Evolutionary conservation across 2,113 vertebrate genomes (phyloP).

Genomic region (Synchiropus splendidus): DNA sequence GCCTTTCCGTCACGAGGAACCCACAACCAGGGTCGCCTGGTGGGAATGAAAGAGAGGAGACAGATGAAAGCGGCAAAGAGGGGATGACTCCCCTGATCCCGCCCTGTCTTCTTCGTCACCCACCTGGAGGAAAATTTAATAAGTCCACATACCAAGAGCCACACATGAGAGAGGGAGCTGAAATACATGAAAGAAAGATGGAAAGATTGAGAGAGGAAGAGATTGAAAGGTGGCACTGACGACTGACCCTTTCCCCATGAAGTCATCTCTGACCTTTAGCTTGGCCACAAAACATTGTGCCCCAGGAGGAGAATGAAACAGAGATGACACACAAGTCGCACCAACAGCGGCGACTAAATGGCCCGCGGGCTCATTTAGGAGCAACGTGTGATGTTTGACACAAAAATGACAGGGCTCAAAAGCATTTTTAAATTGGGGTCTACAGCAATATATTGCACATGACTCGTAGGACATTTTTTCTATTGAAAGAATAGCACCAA

Average conservation of each 20-base stretch:
- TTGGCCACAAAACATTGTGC: conserved; percentile 37
- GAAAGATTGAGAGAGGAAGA: conserved; percentile 35
- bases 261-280: conserved; percentile 55
- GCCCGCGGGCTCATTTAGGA: too few species aligned
- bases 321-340: too few species aligned
- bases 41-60: conserved; percentile 49
- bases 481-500: too few species aligned
- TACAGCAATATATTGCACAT: too few species aligned
- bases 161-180: conserved; percentile 47
- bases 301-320: conserved; percentile 45
- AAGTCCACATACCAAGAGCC: conserved; percentile 62
- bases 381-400: too few species aligned
- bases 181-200: conserved; percentile 57
- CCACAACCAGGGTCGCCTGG: conserved; percentile 29
- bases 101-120: conserved; percentile 55
- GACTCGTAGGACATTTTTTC: too few species aligned
- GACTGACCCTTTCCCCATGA: conserved; percentile 52
- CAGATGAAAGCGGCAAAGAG: conserved; percentile 60
- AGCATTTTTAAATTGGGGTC: too few species aligned
- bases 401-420: too few species aligned
- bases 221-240: conserved; percentile 45
- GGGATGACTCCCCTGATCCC: conserved; percentile 51
- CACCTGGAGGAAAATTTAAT: conserved; percentile 64
- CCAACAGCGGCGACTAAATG: too few species aligned
- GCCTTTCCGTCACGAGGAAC: conserved; percentile 40